These are phyloP conservation scores for Blastobasis adustella DNA, from an alignment of 2,888 invertebrate genomes.

Conservation along the genomic window DNA sequence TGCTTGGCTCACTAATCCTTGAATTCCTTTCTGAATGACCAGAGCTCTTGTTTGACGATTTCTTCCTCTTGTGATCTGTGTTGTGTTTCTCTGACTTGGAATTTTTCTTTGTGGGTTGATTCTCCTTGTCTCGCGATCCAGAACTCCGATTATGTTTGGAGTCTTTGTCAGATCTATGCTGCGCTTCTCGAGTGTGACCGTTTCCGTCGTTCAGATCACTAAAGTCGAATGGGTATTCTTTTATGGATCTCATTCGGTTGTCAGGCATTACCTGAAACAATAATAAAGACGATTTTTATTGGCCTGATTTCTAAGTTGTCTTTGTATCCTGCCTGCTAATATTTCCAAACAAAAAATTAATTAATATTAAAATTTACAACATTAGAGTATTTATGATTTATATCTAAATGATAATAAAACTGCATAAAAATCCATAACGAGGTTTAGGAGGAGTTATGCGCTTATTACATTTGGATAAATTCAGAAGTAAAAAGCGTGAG, in stretches of 20 bases:
- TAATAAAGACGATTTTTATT: background rate
- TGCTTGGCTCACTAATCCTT: background rate
- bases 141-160: no score
- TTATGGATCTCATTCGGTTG: conserved; percentile 19
- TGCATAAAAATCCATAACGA: no score
- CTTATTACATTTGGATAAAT: no score
- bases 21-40: background rate
- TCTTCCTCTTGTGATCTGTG: background rate
- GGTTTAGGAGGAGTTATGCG: no score
- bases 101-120: background rate
- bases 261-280: conserved; percentile 7
- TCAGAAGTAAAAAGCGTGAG: no score
- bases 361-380: no score
- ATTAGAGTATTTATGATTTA: no score
- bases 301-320: background rate
- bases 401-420: no score
- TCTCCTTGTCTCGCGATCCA: background rate
- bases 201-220: conserved; percentile 9
- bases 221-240: conserved; percentile 23
- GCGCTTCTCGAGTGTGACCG: background rate
- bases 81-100: background rate
- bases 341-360: no score
- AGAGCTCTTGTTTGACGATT: background rate
- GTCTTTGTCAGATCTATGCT: background rate
- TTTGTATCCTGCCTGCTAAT: background rate